Percentiles rank a stretch among this genome's conserved stretches.
Evolutionary conservation across 2,888 invertebrate species (phyloP).

Genomic region (Coleophora flavipennella): DNA sequence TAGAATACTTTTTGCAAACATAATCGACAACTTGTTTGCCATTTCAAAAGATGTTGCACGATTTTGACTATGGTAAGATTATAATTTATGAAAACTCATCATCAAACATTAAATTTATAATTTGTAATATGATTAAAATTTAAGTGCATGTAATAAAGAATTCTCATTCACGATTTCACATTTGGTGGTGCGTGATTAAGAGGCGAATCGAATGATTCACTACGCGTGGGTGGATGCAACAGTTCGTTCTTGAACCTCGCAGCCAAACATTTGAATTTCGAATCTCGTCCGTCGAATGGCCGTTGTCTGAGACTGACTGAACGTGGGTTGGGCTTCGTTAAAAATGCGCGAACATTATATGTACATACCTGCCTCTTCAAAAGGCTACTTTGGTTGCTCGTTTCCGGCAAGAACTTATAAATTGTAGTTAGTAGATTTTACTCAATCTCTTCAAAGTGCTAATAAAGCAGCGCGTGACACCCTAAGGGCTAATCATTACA

Average conservation of each 20-base stretch:
- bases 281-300: neutral
- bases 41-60: too few species aligned
- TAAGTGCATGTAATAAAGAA: neutral
- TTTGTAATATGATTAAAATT: too few species aligned
- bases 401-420: too few species aligned
- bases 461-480: too few species aligned
- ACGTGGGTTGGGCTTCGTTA: too few species aligned
- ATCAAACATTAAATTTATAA: slow-evolving; percentile 4
- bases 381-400: too few species aligned
- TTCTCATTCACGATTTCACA: slow-evolving; percentile 34
- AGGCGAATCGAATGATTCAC: slow-evolving; percentile 50
- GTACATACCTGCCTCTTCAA: too few species aligned
- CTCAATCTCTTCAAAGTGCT: too few species aligned
- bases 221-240: slow-evolving; percentile 56
- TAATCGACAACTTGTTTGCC: slow-evolving; percentile 25
- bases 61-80: too few species aligned
- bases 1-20: slow-evolving; percentile 28
- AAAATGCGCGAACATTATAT: too few species aligned
- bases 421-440: too few species aligned
- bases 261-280: slow-evolving; percentile 20
- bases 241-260: slow-evolving; percentile 51
- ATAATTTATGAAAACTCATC: too few species aligned
- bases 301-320: neutral
- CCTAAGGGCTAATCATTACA: slow-evolving; percentile 21
- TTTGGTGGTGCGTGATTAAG: slow-evolving; percentile 36